phyloP scores from a whole-genome alignment of 2,888 invertebrate species.

The Hirtodrosophila trivittata region DNA sequence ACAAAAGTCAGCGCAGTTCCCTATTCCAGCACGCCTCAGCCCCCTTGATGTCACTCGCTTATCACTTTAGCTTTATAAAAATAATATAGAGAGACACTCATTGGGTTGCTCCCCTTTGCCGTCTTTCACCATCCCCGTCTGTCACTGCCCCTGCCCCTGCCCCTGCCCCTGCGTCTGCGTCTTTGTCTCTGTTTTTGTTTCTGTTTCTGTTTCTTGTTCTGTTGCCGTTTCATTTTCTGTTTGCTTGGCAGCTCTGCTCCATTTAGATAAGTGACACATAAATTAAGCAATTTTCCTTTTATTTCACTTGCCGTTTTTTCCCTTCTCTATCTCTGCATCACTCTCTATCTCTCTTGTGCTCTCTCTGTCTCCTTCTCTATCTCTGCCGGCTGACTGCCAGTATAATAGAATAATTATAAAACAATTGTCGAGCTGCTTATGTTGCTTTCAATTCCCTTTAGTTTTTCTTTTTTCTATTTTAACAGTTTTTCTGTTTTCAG shows the following conservation, averaged over 20 bases:
- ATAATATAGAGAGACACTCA: conserved; percentile 66
- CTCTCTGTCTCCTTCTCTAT: not conserved
- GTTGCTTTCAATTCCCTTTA: conserved; percentile 14
- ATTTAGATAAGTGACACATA: conserved; percentile 79
- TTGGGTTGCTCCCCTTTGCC: conserved; percentile 36
- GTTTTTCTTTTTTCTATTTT: not conserved
- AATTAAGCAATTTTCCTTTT: conserved; percentile 77
- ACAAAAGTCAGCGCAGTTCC: conserved; percentile 40
- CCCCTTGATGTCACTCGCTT: conserved; percentile 57
- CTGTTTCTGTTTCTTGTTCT: conserved; percentile 14
- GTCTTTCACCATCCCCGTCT: not conserved
- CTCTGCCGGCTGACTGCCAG: conserved; percentile 16
- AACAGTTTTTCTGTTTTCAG: not conserved
- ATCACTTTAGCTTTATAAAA: conserved; percentile 67
- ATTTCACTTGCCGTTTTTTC: conserved; percentile 39
- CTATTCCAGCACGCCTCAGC: not conserved
- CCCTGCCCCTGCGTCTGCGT: no score
- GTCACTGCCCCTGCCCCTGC: not conserved
- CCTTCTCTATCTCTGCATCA: conserved; percentile 1
- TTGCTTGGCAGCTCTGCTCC: conserved; percentile 63
- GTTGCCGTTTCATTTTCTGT: conserved; percentile 30
- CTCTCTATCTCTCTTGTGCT: not conserved
- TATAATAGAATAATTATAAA: conserved; percentile 71
- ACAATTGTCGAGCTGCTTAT: conserved; percentile 65
- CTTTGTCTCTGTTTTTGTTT: not conserved